These are phyloP conservation scores for Onychorhynchus coronatus DNA, from an alignment of 2,113 vertebrate species.

Conservation along the genomic window DNA sequence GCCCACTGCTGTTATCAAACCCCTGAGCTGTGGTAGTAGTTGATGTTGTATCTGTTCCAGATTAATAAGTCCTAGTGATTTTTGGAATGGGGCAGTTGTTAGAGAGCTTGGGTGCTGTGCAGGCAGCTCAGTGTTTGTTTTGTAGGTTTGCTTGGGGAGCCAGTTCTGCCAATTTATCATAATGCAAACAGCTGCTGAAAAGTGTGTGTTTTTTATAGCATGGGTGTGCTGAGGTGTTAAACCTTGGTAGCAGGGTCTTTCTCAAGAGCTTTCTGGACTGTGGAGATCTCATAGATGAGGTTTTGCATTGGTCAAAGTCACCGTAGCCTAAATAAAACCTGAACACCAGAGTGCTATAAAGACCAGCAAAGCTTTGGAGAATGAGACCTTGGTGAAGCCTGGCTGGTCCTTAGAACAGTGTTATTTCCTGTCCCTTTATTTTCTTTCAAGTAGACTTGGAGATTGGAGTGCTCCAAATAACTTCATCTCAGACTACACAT, in stretches of 20 bases:
- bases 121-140: not conserved
- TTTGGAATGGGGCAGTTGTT: not conserved
- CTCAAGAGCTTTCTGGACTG: not conserved
- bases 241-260: not conserved
- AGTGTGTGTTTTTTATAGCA: accelerated
- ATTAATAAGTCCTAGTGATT: not conserved
- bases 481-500: not conserved
- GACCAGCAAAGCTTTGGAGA: not conserved
- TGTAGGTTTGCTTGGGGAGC: not conserved
- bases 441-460: not conserved
- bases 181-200: not conserved
- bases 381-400: not conserved
- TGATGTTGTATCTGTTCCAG: not conserved
- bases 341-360: not conserved
- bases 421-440: not conserved
- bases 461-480: not conserved
- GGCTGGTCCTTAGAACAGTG: not conserved
- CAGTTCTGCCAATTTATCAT: not conserved
- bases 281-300: not conserved
- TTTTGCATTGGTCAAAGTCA: not conserved
- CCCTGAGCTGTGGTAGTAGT: not conserved
- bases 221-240: not conserved
- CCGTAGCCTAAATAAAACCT: not conserved
- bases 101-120: not conserved
- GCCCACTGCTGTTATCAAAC: accelerated